Evolutionary conservation across 2,888 invertebrate genomes (phyloP).

Genomic region (Luffia ferchaultella): DNA sequence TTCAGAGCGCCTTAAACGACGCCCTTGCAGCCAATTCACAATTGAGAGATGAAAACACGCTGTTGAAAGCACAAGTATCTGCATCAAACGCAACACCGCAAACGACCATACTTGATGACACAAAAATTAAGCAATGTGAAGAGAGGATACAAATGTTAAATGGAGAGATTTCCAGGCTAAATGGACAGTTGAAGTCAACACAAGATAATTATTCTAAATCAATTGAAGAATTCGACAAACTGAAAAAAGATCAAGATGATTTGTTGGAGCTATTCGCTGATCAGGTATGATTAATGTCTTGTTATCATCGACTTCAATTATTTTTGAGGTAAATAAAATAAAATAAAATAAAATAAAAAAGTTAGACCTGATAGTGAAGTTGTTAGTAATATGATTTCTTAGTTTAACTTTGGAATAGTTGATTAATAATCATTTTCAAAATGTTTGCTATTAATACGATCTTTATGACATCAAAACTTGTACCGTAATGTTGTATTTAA

Average conservation of each 20-base stretch:
- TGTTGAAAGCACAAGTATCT: slow-evolving; percentile 78
- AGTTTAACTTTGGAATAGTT: no score
- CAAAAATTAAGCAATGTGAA: slow-evolving; percentile 2
- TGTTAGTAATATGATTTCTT: no score
- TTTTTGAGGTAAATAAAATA: no score
- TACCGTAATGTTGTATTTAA: no score
- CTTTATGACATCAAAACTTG: no score
- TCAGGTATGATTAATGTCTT: slow-evolving; percentile 70
- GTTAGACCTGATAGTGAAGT: no score
- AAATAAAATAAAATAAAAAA: no score
- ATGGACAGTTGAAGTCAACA: slow-evolving; percentile 19
- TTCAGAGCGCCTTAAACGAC: slow-evolving; percentile 66
- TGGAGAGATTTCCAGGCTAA: slow-evolving; percentile 23
- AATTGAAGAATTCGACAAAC: slow-evolving; percentile 63
- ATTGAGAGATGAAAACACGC: slow-evolving; percentile 85
- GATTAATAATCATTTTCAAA: no score
- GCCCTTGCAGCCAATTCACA: slow-evolving; percentile 75
- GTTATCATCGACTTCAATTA: no score
- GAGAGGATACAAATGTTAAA: slow-evolving; percentile 23
- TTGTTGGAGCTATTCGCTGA: slow-evolving; percentile 88
- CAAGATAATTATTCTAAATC: slow-evolving; percentile 22
- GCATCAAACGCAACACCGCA: slow-evolving; percentile 27
- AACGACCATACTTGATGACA: not conserved
- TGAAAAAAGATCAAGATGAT: slow-evolving; percentile 93
- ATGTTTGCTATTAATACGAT: no score